Evolutionary conservation across 1,140 invertebrate species (phyloP).

Genomic region (Charaxes varanes): DNA sequence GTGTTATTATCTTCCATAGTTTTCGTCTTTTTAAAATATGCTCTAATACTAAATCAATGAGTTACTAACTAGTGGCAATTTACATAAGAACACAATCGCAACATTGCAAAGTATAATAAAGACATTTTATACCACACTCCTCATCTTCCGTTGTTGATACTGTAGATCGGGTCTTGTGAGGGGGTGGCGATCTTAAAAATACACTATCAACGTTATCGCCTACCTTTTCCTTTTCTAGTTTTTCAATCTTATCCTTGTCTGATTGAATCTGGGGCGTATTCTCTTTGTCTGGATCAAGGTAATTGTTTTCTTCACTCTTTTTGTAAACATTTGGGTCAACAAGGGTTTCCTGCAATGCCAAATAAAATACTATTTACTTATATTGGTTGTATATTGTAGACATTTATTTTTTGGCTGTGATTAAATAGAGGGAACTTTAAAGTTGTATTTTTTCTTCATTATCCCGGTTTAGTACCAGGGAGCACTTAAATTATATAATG

Average conservation of each 20-base stretch:
- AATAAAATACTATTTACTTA: neutral
- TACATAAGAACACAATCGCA: slow-evolving; percentile 66
- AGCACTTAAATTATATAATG: no score
- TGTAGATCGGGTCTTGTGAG: slow-evolving; percentile 36
- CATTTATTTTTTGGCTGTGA: no score
- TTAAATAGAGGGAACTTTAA: no score
- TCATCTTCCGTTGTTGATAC: slow-evolving; percentile 51
- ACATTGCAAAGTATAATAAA: slow-evolving; percentile 63
- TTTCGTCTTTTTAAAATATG: neutral
- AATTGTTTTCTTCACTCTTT: slow-evolving; percentile 20
- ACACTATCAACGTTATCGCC: slow-evolving; percentile 57
- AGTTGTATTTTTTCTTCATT: no score
- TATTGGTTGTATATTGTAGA: no score
- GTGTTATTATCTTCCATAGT: neutral
- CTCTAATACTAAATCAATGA: slow-evolving; percentile 1
- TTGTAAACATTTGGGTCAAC: slow-evolving; percentile 30
- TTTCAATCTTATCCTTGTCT: slow-evolving; percentile 24
- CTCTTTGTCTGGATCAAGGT: no score
- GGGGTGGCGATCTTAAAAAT: slow-evolving; percentile 41
- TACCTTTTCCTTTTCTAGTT: slow-evolving; percentile 25
- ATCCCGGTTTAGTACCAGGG: no score
- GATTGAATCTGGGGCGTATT: slow-evolving; percentile 28
- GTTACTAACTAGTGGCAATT: slow-evolving; percentile 19
- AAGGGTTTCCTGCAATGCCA: slow-evolving; percentile 35
- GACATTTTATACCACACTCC: slow-evolving; percentile 58